These are phyloP conservation scores for Apodemus speciosus DNA, from an alignment of 2,113 vertebrate genomes.

Conservation along the genomic window DNA sequence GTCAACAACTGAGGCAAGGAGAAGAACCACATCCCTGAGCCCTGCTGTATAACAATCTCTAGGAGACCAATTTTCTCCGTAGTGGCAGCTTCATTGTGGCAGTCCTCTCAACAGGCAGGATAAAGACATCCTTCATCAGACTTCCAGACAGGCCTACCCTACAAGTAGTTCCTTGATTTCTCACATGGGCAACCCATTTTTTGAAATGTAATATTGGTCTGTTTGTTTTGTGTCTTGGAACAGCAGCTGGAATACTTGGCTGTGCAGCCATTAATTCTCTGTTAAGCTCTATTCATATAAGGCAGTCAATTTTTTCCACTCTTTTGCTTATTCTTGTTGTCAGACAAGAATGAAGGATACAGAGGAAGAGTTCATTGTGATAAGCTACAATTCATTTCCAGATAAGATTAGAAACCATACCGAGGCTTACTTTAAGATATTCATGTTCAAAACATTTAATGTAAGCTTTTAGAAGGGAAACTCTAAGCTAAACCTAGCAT, in stretches of 20 bases:
- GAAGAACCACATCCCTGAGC: conserved; percentile 49
- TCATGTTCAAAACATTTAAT: not conserved
- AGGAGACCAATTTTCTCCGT: conserved; percentile 48
- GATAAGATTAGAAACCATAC: not conserved
- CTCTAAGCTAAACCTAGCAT: not conserved
- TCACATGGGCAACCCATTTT: conserved; percentile 9
- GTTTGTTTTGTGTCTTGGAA: conserved; percentile 55
- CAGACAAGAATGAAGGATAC: not conserved
- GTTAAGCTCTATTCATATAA: conserved; percentile 39
- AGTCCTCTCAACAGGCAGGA: conserved; percentile 68
- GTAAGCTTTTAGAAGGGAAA: conserved; percentile 4
- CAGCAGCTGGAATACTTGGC: conserved; percentile 2
- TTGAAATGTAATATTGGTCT: conserved; percentile 37
- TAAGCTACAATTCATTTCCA: not conserved
- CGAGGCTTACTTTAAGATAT: not conserved
- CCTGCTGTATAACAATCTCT: conserved; percentile 38
- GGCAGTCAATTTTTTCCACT: not conserved
- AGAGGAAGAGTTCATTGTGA: not conserved
- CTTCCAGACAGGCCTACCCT: conserved; percentile 22
- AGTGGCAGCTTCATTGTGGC: conserved; percentile 59
- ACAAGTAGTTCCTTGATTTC: conserved; percentile 43
- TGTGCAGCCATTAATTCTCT: conserved; percentile 46
- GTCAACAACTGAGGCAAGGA: conserved; percentile 52
- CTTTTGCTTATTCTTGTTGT: not conserved
- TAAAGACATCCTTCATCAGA: conserved; percentile 59